These are phyloP conservation scores for Albula glossodonta DNA, from an alignment of 2,113 vertebrate genomes.

Conservation along the genomic window DNA sequence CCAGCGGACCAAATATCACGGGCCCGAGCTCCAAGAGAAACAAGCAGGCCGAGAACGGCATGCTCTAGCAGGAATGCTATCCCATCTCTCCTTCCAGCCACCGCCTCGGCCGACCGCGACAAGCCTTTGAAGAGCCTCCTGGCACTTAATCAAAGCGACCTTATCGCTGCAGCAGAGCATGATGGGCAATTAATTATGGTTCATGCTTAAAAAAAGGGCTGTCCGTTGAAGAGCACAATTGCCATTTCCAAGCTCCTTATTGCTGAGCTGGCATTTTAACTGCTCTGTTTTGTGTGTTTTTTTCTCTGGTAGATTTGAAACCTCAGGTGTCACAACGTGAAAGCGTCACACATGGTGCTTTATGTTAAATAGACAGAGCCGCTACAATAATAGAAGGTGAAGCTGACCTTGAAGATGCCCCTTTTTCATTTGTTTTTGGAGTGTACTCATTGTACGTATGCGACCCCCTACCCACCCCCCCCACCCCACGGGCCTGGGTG, in stretches of 20 bases:
- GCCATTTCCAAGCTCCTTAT: neutral
- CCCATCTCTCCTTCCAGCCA: constrained; percentile 17
- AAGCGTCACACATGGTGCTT: neutral
- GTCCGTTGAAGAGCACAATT: neutral
- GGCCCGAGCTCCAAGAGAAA: constrained; percentile 8
- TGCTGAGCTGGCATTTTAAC: neutral
- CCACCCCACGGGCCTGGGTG: neutral
- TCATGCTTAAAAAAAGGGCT: neutral
- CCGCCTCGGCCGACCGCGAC: neutral
- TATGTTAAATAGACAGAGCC: neutral
- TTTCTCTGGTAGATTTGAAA: neutral
- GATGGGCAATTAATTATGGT: neutral
- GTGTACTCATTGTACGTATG: neutral
- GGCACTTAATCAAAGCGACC: constrained; percentile 33
- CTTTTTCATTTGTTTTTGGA: neutral
- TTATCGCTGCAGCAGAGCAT: constrained; percentile 9
- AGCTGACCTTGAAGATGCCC: neutral
- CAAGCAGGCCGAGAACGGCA: neutral
- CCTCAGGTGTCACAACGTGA: neutral
- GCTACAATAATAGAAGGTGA: neutral
- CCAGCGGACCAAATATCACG: neutral
- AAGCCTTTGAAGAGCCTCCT: constrained; percentile 27
- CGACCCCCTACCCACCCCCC: too few species aligned
- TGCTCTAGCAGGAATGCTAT: neutral
- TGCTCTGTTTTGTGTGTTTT: neutral